Evolutionary conservation across 2,113 vertebrate species (phyloP), one percentile per base, ranked within the genome.

Genomic region (Saimiri boliviensis): DNA sequence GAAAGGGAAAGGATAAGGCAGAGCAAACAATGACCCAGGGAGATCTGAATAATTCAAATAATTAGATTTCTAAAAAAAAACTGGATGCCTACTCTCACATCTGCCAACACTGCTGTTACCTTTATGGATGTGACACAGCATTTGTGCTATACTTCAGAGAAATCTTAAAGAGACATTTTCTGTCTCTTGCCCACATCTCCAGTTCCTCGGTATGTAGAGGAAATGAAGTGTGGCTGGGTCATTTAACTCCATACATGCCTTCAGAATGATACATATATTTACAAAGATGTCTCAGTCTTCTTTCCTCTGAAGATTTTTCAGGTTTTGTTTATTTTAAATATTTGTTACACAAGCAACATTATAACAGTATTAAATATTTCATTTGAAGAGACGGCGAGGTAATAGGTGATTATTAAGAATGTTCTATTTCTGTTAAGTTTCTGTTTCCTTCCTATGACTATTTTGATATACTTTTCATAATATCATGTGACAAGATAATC

Each of bases 311-410:
- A 81, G 23, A 0, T 49, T 87, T 92, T 86, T 56, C 54, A 66
- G 66, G 17, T 91, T 97, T 86, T 88, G 2, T 63, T 81, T n/a
- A 73, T 83, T 94, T 92, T 10, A 60, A 89, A 54, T 85, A 85
- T 71, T 83, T 92, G 5, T 91, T 20, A 0, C 12, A 63, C 21
- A 79, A 68, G 19, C 73, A 89, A 58, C 42, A 56, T 35, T 49
- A 17, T 70, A 85, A 40, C 1, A 79, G 16, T 93, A 73, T 93
- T 86, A 66, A 56, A 77, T 93, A 85, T 97, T 96, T 96, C 49
- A 12, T 45, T 30, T 96, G 21, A 95, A 82, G 71, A 66, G 30
- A 79, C 96, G 35, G 10, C 40, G 89, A 30, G 40, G 87, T 90
- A 84, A 88, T 82, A 52, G 32, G 27, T 74, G 47, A 77, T n/a